phyloP scores from a whole-genome alignment of 2,113 vertebrate genomes.

The Egretta garzetta region DNA sequence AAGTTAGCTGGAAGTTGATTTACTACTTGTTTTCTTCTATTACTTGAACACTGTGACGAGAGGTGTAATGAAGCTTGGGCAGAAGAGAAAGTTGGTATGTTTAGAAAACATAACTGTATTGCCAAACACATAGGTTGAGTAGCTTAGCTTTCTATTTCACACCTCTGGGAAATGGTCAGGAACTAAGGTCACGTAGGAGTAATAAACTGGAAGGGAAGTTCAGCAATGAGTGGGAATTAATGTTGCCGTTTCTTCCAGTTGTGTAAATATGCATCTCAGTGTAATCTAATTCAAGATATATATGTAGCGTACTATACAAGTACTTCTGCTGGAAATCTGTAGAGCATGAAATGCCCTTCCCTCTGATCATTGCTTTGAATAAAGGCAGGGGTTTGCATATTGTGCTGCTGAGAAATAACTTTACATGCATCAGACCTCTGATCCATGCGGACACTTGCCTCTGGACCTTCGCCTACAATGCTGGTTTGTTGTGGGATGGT shows the following conservation, averaged over 20 bases:
- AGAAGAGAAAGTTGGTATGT: background rate
- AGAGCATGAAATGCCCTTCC: background rate
- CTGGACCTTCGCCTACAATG: accelerated
- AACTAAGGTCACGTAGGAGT: background rate
- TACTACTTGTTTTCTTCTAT: background rate
- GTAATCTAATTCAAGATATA: background rate
- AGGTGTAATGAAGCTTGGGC: background rate
- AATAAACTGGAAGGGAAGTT: background rate
- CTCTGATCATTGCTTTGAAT: background rate
- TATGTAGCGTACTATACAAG: accelerated
- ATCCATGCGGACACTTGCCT: background rate
- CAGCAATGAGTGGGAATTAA: background rate
- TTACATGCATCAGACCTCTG: background rate
- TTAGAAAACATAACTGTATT: background rate
- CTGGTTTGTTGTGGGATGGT: background rate
- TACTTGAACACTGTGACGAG: background rate
- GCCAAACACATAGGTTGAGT: background rate
- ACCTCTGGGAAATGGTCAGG: background rate
- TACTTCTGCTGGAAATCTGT: background rate
- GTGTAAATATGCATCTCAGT: background rate
- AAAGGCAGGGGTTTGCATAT: background rate
- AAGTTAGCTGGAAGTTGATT: background rate
- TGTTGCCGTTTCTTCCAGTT: background rate
- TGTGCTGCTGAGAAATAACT: background rate
- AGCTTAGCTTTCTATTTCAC: background rate